Evolutionary conservation across 2,797 vertebrate species (phyloP).

Genomic region (Mareca strepera): DNA sequence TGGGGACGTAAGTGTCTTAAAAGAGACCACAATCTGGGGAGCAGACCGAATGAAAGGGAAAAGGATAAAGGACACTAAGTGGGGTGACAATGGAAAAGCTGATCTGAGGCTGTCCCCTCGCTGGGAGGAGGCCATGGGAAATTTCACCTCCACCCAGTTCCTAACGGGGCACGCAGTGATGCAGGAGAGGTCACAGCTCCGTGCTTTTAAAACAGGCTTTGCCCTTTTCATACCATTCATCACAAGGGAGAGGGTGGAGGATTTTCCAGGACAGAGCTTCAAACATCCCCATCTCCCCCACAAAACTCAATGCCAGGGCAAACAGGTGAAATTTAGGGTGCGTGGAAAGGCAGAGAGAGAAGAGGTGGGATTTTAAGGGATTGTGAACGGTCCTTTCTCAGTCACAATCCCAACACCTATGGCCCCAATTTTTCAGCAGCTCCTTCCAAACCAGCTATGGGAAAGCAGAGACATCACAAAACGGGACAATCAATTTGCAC

Average conservation of each 20-base stretch:
- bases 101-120: background rate
- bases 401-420: background rate
- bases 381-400: background rate
- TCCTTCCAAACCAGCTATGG: background rate
- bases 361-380: background rate
- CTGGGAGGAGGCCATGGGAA: background rate
- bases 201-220: background rate
- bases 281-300: accelerated
- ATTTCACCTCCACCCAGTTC: background rate
- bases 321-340: background rate
- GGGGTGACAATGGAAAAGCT: background rate
- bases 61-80: background rate
- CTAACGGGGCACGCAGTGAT: accelerated
- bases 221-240: background rate
- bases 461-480: background rate
- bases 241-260: background rate
- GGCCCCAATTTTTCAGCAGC: background rate
- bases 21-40: background rate
- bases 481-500: slow-evolving; percentile 13
- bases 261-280: background rate
- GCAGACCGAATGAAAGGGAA: background rate
- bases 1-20: background rate
- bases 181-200: background rate
- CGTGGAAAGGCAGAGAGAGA: too few species aligned
- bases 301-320: accelerated